Percentiles rank a stretch among this genome's conserved stretches.
Evolutionary conservation across 2,888 invertebrate species (phyloP).

Genomic region (Candidula unifasciata): DNA sequence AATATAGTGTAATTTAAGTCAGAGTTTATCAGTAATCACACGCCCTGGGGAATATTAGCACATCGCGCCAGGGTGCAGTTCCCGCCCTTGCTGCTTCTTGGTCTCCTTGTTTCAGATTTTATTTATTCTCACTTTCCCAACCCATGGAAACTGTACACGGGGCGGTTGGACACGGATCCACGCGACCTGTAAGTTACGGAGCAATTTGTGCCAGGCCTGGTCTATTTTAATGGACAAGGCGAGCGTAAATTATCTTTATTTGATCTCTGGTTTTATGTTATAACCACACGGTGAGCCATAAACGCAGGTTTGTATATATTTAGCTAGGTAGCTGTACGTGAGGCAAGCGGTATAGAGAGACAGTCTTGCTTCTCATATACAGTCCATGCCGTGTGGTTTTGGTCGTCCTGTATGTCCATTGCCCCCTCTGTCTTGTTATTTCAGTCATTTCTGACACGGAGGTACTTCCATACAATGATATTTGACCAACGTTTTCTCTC

Average conservation of each 20-base stretch:
- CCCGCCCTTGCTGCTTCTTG: not conserved
- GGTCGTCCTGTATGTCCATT: too few relatives aligned
- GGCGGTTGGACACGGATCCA: not conserved
- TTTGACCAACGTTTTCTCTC: too few relatives aligned
- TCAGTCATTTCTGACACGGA: too few relatives aligned
- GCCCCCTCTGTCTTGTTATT: too few relatives aligned
- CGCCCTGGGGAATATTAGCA: constrained; percentile 32
- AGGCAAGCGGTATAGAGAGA: too few relatives aligned
- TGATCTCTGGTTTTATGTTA: not conserved
- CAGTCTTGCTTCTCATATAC: too few relatives aligned
- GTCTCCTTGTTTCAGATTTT: not conserved
- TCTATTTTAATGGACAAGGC: not conserved
- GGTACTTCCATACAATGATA: too few relatives aligned
- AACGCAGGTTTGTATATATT: not conserved
- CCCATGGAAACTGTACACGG: not conserved
- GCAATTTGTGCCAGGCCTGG: constrained; percentile 33
- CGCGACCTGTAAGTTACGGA: constrained; percentile 10
- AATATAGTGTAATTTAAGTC: constrained; percentile 27
- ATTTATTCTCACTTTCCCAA: constrained; percentile 4
- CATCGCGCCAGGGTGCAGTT: not conserved
- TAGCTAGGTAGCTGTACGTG: too few relatives aligned
- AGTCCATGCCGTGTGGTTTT: too few relatives aligned
- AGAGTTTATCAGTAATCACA: constrained; percentile 27
- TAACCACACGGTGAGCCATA: constrained; percentile 4
- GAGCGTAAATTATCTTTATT: constrained; percentile 9